These are phyloP conservation scores for Drosophila meridiana DNA, from an alignment of 2,888 invertebrate species.

Conservation along the genomic window DNA sequence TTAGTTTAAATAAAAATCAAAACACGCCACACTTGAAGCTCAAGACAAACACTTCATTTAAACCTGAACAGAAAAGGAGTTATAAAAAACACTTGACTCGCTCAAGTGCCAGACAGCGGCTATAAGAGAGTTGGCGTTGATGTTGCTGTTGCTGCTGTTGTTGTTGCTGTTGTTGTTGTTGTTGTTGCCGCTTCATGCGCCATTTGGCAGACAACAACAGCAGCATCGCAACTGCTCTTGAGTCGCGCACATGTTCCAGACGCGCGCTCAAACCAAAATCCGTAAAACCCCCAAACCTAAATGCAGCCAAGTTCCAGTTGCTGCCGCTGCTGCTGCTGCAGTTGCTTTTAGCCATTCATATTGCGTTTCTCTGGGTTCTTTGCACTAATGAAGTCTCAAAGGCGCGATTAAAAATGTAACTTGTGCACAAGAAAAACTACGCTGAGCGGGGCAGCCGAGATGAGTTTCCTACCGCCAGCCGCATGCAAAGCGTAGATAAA, in stretches of 20 bases:
- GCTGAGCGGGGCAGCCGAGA: constrained; percentile 48
- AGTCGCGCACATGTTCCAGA: constrained; percentile 71
- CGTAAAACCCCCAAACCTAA: constrained; percentile 21
- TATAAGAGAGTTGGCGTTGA: constrained; percentile 27
- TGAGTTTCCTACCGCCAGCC: constrained; percentile 35
- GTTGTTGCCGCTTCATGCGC: constrained; percentile 65
- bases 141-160: constrained; percentile 31
- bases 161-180: constrained; percentile 31
- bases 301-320: constrained; percentile 16
- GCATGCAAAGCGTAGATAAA: constrained; percentile 75
- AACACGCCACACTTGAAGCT: constrained; percentile 77
- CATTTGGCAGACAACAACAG: constrained; percentile 74
- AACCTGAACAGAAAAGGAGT: constrained; percentile 68
- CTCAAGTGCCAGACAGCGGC: constrained; percentile 68
- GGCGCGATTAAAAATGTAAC: constrained; percentile 81
- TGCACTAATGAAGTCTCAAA: constrained; percentile 80
- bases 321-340: constrained; percentile 7
- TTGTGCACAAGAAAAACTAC: constrained; percentile 70
- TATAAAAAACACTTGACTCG: constrained; percentile 71
- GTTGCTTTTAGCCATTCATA: constrained; percentile 61
- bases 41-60: constrained; percentile 76
- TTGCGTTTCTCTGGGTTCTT: constrained; percentile 49
- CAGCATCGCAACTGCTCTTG: constrained; percentile 63
- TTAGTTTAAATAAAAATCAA: constrained; percentile 72
- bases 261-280: constrained; percentile 31